These are phyloP conservation scores for Protobothrops mucrosquamatus DNA, from an alignment of 2,113 vertebrate species.

Conservation along the genomic window DNA sequence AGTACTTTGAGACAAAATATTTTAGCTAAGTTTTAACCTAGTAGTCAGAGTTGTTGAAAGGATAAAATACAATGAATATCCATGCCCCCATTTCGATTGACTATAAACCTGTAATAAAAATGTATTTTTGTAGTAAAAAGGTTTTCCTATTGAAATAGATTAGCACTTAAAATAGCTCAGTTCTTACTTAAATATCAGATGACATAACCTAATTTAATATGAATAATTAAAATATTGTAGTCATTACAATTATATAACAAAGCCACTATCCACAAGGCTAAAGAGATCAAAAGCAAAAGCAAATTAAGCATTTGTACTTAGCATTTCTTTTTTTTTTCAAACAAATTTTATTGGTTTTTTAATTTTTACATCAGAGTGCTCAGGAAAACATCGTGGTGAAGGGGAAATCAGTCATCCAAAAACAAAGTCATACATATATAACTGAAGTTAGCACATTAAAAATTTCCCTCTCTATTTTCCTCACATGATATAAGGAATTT, in stretches of 20 bases:
- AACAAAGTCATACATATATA: too few relatives aligned
- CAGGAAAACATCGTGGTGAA: too few relatives aligned
- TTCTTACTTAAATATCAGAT: background rate
- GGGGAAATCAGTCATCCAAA: too few relatives aligned
- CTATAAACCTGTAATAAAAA: background rate
- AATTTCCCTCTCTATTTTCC: too few relatives aligned
- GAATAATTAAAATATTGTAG: background rate
- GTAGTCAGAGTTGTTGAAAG: background rate
- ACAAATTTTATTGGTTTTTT: too few relatives aligned
- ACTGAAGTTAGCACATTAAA: too few relatives aligned
- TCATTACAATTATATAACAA: background rate
- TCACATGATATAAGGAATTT: too few relatives aligned
- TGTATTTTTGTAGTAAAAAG: background rate
- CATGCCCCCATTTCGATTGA: background rate
- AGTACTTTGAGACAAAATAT: background rate
- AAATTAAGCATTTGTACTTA: background rate
- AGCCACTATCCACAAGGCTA: background rate
- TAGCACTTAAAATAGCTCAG: background rate
- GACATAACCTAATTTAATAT: accelerated
- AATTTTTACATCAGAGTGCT: too few relatives aligned
- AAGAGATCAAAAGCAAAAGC: conserved; percentile 16
- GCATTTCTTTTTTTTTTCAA: background rate
- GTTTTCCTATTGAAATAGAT: background rate
- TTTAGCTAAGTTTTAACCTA: background rate
- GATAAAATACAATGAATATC: background rate